Evolutionary conservation across 2,113 vertebrate genomes (phyloP).

Genomic region (Desmodus rotundus): DNA sequence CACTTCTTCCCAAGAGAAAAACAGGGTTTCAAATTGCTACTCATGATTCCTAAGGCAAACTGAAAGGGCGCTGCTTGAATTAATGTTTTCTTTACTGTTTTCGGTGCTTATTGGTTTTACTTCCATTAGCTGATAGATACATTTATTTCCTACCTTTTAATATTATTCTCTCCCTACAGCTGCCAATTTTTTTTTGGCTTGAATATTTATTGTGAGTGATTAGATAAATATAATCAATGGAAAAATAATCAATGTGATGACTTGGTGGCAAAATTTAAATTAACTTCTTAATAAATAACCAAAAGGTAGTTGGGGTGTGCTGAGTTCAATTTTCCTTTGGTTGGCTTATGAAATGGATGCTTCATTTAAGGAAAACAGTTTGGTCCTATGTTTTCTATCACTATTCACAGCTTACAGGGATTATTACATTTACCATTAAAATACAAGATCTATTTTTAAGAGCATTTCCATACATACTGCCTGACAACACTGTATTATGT

Average conservation of each 20-base stretch:
- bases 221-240: constrained; percentile 20
- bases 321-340: not conserved
- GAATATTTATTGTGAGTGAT: constrained; percentile 47
- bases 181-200: constrained; percentile 59
- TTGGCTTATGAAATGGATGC: not conserved
- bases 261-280: constrained; percentile 50
- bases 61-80: constrained; percentile 79
- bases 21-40: constrained; percentile 81
- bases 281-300: constrained; percentile 48
- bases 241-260: constrained; percentile 70
- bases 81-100: constrained; percentile 80
- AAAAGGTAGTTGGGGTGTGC: not conserved
- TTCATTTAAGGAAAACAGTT: not conserved
- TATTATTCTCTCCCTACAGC: constrained; percentile 57
- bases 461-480: not conserved
- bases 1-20: constrained; percentile 82
- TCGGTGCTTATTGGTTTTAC: constrained; percentile 79
- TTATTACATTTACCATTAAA: constrained; percentile 21
- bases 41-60: constrained; percentile 80
- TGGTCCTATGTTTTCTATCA: not conserved
- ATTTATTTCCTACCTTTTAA: constrained; percentile 69
- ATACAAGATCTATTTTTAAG: not conserved
- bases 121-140: constrained; percentile 74
- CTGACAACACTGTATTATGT: not conserved
- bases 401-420: not conserved